These are phyloP conservation scores for Myxocyprinus asiaticus DNA, from an alignment of 2,113 vertebrate genomes.

Conservation along the genomic window DNA sequence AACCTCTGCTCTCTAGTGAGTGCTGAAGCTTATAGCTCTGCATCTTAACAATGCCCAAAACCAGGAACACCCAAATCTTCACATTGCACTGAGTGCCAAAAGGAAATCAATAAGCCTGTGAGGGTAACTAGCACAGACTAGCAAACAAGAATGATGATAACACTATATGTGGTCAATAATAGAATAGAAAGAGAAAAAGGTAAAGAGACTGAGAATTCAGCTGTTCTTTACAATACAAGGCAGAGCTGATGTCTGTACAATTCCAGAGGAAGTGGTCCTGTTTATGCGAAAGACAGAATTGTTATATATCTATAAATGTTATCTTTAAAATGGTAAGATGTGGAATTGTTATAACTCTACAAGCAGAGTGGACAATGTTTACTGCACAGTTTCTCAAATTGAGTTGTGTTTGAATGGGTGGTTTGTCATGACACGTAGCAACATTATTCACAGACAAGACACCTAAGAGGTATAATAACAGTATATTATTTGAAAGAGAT, in stretches of 20 bases:
- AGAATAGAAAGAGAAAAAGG: neutral
- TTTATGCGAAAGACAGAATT: neutral
- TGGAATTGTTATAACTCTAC: neutral
- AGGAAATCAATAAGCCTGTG: conserved; percentile 59
- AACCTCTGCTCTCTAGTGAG: conserved; percentile 42
- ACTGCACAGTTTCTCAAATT: neutral
- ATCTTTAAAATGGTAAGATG: neutral
- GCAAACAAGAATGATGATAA: conserved; percentile 54
- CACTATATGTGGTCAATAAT: neutral
- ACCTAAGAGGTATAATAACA: neutral
- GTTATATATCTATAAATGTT: neutral
- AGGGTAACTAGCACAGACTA: conserved; percentile 50
- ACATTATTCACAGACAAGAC: neutral
- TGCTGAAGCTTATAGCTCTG: conserved; percentile 53
- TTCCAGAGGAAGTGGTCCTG: too few species aligned
- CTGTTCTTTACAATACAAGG: too few species aligned
- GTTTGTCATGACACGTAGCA: neutral
- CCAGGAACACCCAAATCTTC: conserved; percentile 52
- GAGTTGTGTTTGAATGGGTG: neutral
- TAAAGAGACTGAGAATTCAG: too few species aligned
- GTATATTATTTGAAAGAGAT: neutral
- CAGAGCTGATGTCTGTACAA: too few species aligned
- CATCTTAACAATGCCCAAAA: conserved; percentile 61
- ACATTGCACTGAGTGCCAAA: conserved; percentile 49
- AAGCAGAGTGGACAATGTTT: neutral